A percentile compares a stretch with the other conserved stretches of the same genome.
Conservation (phyloP, 2,113 vertebrate species). For the Herpetotheres cachinnans region DNA sequence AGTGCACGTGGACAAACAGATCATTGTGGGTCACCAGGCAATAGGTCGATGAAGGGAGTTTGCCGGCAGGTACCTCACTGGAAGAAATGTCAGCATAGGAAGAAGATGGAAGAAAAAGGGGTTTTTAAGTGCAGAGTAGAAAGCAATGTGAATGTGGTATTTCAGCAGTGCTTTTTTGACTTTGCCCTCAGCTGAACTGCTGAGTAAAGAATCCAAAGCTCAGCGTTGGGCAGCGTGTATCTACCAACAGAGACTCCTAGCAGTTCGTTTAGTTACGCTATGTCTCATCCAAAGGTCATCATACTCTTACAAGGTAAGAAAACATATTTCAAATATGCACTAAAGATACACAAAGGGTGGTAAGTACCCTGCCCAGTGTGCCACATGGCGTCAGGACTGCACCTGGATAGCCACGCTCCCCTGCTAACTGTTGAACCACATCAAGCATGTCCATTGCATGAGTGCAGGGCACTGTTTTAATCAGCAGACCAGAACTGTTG, state of each 20-base stretch:
- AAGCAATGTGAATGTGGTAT: not conserved
- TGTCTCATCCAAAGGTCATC: not conserved
- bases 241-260: not conserved
- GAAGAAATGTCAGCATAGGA: not conserved
- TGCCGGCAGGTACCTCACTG: not conserved
- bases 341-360: not conserved
- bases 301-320: not conserved
- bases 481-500: not conserved
- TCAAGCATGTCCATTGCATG: rapidly evolving
- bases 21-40: not conserved
- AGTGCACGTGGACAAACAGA: rapidly evolving
- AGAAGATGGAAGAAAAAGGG: not conserved
- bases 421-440: not conserved
- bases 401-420: not conserved
- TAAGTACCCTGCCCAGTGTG: not conserved
- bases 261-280: not conserved
- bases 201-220: not conserved
- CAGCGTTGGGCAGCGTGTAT: not conserved
- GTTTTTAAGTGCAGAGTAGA: not conserved
- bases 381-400: not conserved
- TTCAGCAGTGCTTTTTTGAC: not conserved
- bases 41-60: not conserved
- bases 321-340: not conserved
- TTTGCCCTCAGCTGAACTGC: not conserved
- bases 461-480: not conserved